These are phyloP conservation scores for Orthonevra nobilis DNA, from an alignment of 2,888 invertebrate species.

Conservation along the genomic window DNA sequence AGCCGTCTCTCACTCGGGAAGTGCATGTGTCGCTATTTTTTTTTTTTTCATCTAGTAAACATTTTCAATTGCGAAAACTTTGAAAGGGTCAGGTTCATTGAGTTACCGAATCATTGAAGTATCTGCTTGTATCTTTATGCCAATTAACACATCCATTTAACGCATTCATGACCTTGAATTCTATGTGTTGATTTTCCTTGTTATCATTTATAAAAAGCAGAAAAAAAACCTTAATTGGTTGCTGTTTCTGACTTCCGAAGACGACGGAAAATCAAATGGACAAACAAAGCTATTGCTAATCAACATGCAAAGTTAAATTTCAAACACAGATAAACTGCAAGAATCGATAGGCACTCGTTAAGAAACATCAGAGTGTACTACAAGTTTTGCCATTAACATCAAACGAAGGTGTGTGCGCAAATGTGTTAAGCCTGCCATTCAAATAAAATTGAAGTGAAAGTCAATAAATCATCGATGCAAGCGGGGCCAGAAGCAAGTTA, in stretches of 20 bases:
- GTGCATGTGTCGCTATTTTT: no score
- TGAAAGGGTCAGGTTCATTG: no score
- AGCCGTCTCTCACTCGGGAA: no score
- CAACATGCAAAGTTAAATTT: no score
- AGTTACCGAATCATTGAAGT: no score
- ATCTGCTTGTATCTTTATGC: not conserved
- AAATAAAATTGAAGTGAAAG: slow-evolving; percentile 45
- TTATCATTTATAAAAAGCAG: not conserved
- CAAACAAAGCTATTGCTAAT: slow-evolving; percentile 11
- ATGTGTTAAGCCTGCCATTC: slow-evolving; percentile 7
- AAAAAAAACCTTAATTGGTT: not conserved
- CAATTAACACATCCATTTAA: not conserved
- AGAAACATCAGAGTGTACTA: not conserved
- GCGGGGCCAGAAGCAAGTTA: no score
- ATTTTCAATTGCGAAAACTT: no score
- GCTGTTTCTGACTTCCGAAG: no score
- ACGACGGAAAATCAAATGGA: not conserved
- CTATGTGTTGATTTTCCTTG: slow-evolving; percentile 2
- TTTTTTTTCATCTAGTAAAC: no score
- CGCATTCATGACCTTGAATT: not conserved
- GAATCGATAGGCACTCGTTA: slow-evolving; percentile 7
- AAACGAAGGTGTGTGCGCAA: slow-evolving; percentile 11
- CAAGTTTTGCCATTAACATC: slow-evolving; percentile 4
- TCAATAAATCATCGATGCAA: slow-evolving; percentile 36
- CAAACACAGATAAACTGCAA: not conserved